A percentile compares a stretch with the other conserved stretches of the same genome.
Conservation (phyloP, 2,888 invertebrate species). For the Drosophila leonis region DNA sequence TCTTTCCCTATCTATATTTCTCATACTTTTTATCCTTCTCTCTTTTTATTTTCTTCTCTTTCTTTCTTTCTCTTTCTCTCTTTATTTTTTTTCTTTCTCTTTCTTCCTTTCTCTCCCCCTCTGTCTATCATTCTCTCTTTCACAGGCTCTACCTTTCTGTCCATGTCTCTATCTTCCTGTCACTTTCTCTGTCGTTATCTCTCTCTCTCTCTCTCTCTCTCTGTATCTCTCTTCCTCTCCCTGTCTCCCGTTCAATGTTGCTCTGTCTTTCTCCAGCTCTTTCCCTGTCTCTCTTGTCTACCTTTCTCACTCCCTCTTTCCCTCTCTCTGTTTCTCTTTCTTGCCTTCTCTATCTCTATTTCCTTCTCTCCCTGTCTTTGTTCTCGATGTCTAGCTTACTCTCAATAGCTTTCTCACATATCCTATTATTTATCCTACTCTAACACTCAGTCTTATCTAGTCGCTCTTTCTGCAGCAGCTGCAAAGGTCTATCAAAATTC, state of each 20-base stretch:
- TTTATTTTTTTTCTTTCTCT: neutral
- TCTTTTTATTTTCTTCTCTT: too few relatives aligned
- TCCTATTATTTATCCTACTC: neutral
- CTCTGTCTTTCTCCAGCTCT: neutral
- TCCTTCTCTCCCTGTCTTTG: neutral
- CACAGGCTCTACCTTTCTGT: too few relatives aligned
- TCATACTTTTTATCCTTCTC: too few relatives aligned
- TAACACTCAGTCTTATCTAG: neutral
- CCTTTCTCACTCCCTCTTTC: too few relatives aligned
- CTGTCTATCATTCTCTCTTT: too few relatives aligned
- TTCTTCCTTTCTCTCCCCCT: neutral
- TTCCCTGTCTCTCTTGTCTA: neutral
- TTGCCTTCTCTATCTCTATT: neutral
- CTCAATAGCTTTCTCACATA: too few relatives aligned
- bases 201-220: neutral
- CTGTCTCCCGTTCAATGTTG: neutral
- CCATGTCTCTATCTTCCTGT: too few relatives aligned
- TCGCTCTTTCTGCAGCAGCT: neutral
- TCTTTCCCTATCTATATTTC: too few relatives aligned
- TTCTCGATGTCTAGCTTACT: too few relatives aligned
- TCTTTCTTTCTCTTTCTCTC: neutral
- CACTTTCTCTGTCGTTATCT: too few relatives aligned
- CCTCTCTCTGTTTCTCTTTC: neutral
- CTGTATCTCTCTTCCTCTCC: neutral
- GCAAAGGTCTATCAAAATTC: neutral